Evolutionary conservation across 2,113 vertebrate genomes (phyloP).

Genomic region (Motacilla tschutschensis): DNA sequence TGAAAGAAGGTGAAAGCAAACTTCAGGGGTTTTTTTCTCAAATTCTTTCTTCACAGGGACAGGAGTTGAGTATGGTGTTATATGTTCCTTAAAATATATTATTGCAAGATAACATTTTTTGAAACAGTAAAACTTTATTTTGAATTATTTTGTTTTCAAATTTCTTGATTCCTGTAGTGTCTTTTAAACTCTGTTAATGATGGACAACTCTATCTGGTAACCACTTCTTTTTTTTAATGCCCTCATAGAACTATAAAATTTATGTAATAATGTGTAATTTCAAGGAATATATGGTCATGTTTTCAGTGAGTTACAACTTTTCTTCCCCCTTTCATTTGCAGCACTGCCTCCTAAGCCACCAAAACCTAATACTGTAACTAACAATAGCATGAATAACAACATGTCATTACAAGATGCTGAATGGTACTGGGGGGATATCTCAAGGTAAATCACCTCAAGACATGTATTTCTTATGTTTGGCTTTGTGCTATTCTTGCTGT

Average conservation of each 20-base stretch:
- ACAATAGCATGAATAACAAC: conserved; percentile 97
- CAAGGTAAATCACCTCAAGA: conserved; percentile 76
- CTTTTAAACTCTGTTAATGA: background rate
- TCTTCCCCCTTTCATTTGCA: conserved; percentile 58
- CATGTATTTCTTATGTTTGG: background rate
- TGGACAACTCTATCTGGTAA: background rate
- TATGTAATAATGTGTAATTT: background rate
- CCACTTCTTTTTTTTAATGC: background rate
- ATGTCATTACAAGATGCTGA: conserved; percentile 98
- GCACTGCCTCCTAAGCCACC: conserved; percentile 97
- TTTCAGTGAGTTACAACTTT: conserved; percentile 27
- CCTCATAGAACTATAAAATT: background rate
- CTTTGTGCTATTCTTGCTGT: background rate
- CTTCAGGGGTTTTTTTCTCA: conserved; percentile 4
- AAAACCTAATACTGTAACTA: conserved; percentile 87
- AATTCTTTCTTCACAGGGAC: background rate
- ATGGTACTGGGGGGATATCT: conserved; percentile 99
- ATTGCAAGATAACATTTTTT: background rate
- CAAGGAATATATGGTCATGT: background rate
- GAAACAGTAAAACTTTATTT: background rate
- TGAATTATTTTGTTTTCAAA: background rate
- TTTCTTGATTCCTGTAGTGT: background rate
- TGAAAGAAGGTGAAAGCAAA: conserved; percentile 24
- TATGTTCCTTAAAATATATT: background rate
- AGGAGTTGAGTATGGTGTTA: background rate